A percentile compares a stretch with the other conserved stretches of the same genome.
These are phyloP conservation scores for Stenichneumon culpator DNA, from an alignment of 2,888 invertebrate genomes.

Conservation along the genomic window DNA sequence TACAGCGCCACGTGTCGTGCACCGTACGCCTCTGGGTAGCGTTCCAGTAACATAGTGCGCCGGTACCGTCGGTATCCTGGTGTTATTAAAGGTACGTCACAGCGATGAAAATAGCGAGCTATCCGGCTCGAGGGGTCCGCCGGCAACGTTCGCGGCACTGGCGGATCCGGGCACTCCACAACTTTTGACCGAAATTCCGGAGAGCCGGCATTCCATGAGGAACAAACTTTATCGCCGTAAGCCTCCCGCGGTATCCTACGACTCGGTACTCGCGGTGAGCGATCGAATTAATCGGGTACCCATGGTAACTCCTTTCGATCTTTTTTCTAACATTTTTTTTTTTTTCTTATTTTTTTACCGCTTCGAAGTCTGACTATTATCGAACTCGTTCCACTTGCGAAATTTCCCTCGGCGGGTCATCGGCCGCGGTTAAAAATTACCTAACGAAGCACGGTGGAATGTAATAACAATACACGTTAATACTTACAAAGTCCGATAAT, in stretches of 20 bases:
- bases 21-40: conserved; percentile 1
- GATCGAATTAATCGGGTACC: conserved; percentile 8
- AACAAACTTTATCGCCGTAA: conserved; percentile 48
- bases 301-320: neutral
- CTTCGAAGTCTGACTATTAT: conserved; percentile 45
- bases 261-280: conserved; percentile 15
- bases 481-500: neutral
- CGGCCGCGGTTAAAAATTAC: neutral
- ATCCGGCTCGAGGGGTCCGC: conserved; percentile 6
- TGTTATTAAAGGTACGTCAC: conserved; percentile 77
- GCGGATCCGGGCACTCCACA: conserved; percentile 12
- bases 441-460: neutral
- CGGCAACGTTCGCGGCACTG: neutral
- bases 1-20: conserved; percentile 27
- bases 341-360: neutral
- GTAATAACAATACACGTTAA: neutral
- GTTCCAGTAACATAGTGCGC: conserved; percentile 45
- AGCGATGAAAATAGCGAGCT: conserved; percentile 28
- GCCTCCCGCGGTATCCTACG: conserved; percentile 82
- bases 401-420: conserved; percentile 4
- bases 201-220: conserved; percentile 40
- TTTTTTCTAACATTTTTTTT: conserved; percentile 13
- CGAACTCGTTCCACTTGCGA: conserved; percentile 38
- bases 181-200: conserved; percentile 53
- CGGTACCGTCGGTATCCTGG: conserved; percentile 51